Conservation (phyloP, 2,888 invertebrate genomes). For the Drosophila seclusa region DNA sequence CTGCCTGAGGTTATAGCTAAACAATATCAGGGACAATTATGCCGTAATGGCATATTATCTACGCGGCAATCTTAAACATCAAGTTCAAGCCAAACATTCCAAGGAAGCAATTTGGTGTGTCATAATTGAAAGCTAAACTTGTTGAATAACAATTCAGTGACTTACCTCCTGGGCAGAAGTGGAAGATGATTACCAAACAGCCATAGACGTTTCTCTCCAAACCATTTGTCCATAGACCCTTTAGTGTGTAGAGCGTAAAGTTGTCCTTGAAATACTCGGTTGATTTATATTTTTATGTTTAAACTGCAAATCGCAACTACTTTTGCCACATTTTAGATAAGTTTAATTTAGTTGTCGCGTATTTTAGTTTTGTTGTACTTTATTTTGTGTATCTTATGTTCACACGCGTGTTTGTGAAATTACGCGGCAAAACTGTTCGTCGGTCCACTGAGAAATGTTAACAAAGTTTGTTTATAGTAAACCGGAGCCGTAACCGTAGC, state of each 20-base stretch:
- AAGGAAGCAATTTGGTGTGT: neutral
- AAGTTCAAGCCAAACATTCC: slow-evolving; percentile 38
- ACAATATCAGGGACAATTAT: slow-evolving; percentile 57
- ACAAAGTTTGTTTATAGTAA: slow-evolving; percentile 70
- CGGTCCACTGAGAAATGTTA: slow-evolving; percentile 66
- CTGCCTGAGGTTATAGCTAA: slow-evolving; percentile 48
- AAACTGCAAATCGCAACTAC: slow-evolving; percentile 10
- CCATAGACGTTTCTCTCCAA: slow-evolving; percentile 95
- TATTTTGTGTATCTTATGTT: slow-evolving; percentile 14
- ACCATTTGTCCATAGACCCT: slow-evolving; percentile 94
- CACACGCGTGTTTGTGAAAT: slow-evolving; percentile 48
- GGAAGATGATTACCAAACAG: slow-evolving; percentile 95
- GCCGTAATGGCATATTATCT: slow-evolving; percentile 41
- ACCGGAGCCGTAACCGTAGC: slow-evolving; percentile 49
- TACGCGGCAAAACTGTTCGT: slow-evolving; percentile 61
- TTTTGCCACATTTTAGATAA: slow-evolving; percentile 17
- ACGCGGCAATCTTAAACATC: slow-evolving; percentile 52
- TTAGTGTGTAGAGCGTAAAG: slow-evolving; percentile 10
- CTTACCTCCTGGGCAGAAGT: slow-evolving; percentile 92
- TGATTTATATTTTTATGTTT: slow-evolving; percentile 1
- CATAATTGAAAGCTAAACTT: neutral
- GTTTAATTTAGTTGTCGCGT: neutral
- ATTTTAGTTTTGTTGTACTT: neutral
- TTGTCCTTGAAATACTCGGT: slow-evolving; percentile 3
- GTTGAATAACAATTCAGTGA: neutral